A percentile compares a stretch with the other conserved stretches of the same genome.
These are phyloP conservation scores for Podarcis raffonei DNA, from an alignment of 2,113 vertebrate genomes.

Conservation along the genomic window DNA sequence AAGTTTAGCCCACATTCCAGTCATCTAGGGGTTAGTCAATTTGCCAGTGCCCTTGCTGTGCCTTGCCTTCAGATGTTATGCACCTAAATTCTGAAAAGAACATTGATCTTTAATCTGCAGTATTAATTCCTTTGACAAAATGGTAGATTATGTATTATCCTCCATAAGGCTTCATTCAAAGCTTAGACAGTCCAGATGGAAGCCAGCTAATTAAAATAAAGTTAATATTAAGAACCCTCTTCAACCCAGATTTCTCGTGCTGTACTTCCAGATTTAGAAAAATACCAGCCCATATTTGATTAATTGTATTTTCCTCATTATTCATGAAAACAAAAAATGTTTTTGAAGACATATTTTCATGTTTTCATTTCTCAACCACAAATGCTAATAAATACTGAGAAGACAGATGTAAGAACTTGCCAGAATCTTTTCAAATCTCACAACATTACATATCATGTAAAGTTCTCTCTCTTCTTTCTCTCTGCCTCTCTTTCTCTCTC, in stretches of 20 bases:
- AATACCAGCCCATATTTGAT: slow-evolving; percentile 63
- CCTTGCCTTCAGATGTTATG: slow-evolving; percentile 27
- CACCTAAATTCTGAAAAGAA: slow-evolving; percentile 60
- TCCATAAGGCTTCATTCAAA: slow-evolving; percentile 56
- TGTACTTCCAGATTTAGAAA: slow-evolving; percentile 43
- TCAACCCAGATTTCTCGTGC: slow-evolving; percentile 47
- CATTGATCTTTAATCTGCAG: slow-evolving; percentile 58
- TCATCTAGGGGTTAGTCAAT: slow-evolving; percentile 44
- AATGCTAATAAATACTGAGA: slow-evolving; percentile 38
- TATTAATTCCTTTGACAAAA: slow-evolving; percentile 66
- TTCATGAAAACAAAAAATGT: slow-evolving; percentile 62
- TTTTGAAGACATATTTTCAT: slow-evolving; percentile 62
- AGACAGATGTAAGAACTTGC: slow-evolving; percentile 34
- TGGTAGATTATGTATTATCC: slow-evolving; percentile 60
- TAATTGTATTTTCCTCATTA: slow-evolving; percentile 59
- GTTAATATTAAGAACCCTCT: slow-evolving; percentile 56
- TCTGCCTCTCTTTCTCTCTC: background rate
- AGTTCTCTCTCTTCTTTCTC: background rate
- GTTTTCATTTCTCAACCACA: slow-evolving; percentile 65
- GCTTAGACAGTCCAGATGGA: slow-evolving; percentile 60
- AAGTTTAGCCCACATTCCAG: slow-evolving; percentile 10
- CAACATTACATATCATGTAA: slow-evolving; percentile 45
- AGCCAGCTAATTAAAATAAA: slow-evolving; percentile 66
- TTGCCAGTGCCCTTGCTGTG: slow-evolving; percentile 37
- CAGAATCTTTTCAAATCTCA: slow-evolving; percentile 20